These are phyloP conservation scores for Pammene aurita DNA, from an alignment of 2,888 invertebrate species.

Conservation along the genomic window DNA sequence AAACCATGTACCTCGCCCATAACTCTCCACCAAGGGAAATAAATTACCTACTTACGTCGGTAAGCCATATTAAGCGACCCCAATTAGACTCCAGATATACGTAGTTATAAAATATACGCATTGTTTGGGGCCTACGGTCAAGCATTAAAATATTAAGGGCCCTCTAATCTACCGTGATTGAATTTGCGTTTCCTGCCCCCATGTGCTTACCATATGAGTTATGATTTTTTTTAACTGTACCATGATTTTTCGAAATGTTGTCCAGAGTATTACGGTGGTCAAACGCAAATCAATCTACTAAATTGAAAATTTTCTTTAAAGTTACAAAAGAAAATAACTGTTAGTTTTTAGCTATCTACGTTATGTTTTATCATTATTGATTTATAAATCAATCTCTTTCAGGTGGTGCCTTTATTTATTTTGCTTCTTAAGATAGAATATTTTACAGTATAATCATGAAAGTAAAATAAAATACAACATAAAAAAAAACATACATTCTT, in stretches of 20 bases:
- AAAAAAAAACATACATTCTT: too few relatives aligned
- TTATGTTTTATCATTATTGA: too few relatives aligned
- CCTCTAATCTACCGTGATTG: slow-evolving; percentile 81
- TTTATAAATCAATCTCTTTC: too few relatives aligned
- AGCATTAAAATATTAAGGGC: slow-evolving; percentile 82
- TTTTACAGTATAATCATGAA: too few relatives aligned
- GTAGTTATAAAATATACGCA: slow-evolving; percentile 70
- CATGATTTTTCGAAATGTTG: slow-evolving; percentile 44
- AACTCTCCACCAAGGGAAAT: slow-evolving; percentile 71
- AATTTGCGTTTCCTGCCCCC: slow-evolving; percentile 74
- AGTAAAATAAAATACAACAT: too few relatives aligned
- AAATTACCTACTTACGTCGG: slow-evolving; percentile 81
- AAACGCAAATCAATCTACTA: background rate
- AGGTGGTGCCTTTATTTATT: too few relatives aligned
- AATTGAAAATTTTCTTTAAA: background rate
- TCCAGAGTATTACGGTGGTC: background rate
- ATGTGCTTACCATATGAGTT: slow-evolving; percentile 60
- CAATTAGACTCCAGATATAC: slow-evolving; percentile 79
- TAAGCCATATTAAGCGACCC: slow-evolving; percentile 83
- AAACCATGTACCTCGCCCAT: slow-evolving; percentile 56
- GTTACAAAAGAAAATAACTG: too few relatives aligned
- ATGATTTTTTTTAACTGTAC: slow-evolving; percentile 57
- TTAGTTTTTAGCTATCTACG: too few relatives aligned
- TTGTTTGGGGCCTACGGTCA: slow-evolving; percentile 75
- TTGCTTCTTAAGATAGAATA: too few relatives aligned